Conservation (phyloP, 64 coral and sea anemone genomes). For the Acropora tenuis region DNA sequence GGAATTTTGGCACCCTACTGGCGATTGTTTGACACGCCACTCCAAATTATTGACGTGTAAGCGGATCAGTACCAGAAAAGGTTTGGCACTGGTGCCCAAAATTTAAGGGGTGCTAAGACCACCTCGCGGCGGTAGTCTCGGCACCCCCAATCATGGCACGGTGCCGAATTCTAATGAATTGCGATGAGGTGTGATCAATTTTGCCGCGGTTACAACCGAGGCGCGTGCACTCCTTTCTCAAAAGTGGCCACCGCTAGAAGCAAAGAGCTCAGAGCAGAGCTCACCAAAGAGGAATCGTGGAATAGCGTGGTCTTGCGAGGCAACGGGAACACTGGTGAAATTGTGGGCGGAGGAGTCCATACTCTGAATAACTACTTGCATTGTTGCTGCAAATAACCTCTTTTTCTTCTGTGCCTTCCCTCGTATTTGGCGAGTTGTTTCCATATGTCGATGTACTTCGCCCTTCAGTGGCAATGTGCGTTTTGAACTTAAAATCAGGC, state of each 20-base stretch:
- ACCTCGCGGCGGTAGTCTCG: not conserved
- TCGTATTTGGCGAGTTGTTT: not conserved
- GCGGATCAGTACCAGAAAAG: not conserved
- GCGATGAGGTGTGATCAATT: not conserved
- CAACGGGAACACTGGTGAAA: not conserved
- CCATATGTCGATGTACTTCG: not conserved
- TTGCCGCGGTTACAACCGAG: not conserved
- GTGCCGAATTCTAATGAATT: not conserved
- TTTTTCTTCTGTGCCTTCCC: not conserved
- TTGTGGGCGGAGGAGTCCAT: not conserved
- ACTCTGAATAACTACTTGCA: not conserved
- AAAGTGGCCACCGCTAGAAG: not conserved
- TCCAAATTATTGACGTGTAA: slow-evolving; percentile 1
- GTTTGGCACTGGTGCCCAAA: not conserved
- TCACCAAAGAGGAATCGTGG: not conserved
- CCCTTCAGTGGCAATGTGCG: not conserved
- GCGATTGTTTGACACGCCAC: slow-evolving; percentile 21
- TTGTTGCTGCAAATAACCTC: not conserved
- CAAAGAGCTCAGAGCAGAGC: not conserved
- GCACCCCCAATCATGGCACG: not conserved
- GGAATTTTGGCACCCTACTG: not conserved
- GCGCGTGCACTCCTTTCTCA: not conserved
- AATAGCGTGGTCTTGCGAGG: not conserved
- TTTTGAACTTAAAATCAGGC: slow-evolving; percentile 2
- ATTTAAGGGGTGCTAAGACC: not conserved